Base-by-base conservation (phyloP, 2,888 invertebrate genomes). In the Mystacides longicornis region DNA sequence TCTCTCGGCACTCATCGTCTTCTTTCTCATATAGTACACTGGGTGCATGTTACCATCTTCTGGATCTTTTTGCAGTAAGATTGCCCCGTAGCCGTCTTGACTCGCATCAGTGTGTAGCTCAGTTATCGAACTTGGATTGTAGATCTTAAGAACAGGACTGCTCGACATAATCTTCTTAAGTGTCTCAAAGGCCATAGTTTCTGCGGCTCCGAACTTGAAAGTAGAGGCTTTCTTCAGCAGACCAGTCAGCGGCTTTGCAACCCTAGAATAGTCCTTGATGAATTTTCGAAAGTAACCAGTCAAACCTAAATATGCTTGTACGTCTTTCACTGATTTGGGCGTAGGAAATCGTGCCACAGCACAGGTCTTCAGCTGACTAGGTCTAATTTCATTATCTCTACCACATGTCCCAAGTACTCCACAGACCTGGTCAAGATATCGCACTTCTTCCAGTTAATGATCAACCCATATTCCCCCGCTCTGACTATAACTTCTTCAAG, bases 401-500 rank as follows among this genome's bases (percentile, higher is more conserved):
- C 48, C 18, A 31, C 50, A 37, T 53, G 47, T 5, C 65, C 66
- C 1, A 65, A 42, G 57, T 65, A 65, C 53, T 64, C 57, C 3
- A 64, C 56, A 23, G 60, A 55, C 51, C 47, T 61, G 31, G 64
- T 60, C 21, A 69, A 16, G 54, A 71, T 66, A n/a, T 67, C 63
- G 51, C 67, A 68, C 60, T 70, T 69, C 23, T 66, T 65, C 63
- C 61, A 65, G 23, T 68, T 68, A 49, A 64, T 60, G 60, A 65
- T 51, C 48, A 65, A 54, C n/a, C 64, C 64, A 46, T 63, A 61
- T 14, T 64, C 63, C 58, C 59, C 50, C 11, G 63, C 62, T 47
- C 45, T 63, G n/a, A 55, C 49, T 19, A 64, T 64, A 23, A 62
- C 67, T 55, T 58, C 52, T 63, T 63, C 64, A 55, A 63, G 56